These are phyloP conservation scores for Drosophila mauritiana DNA, from an alignment of 1,140 invertebrate species.

Conservation along the genomic window DNA sequence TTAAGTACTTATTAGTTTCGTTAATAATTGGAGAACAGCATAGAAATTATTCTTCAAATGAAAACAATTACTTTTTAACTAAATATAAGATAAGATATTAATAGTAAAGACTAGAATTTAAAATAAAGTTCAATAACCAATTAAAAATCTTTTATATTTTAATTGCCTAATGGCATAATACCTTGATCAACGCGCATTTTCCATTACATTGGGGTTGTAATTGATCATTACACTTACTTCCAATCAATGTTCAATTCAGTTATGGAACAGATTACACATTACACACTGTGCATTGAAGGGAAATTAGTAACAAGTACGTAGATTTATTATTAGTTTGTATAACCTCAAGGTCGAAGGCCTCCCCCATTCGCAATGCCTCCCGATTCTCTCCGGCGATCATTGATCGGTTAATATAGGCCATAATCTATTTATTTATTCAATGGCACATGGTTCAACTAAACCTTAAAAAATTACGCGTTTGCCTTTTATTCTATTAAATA, in stretches of 20 bases:
- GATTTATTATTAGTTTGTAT: slow-evolving; percentile 41
- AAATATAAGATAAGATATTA: too few species aligned
- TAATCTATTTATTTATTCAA: slow-evolving; percentile 32
- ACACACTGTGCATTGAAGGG: slow-evolving; percentile 6
- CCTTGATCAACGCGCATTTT: background rate
- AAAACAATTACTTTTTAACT: too few species aligned
- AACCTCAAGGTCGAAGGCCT: slow-evolving; percentile 33
- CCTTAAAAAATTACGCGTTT: slow-evolving; percentile 49
- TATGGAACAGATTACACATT: slow-evolving; percentile 21
- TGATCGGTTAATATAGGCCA: slow-evolving; percentile 21
- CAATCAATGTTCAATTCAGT: slow-evolving; percentile 27
- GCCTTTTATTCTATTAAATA: slow-evolving; percentile 35
- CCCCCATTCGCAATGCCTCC: background rate
- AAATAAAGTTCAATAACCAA: background rate
- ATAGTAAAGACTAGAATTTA: background rate
- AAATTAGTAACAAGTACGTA: slow-evolving; percentile 25
- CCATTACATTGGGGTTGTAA: slow-evolving; percentile 1
- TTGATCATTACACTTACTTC: slow-evolving; percentile 16
- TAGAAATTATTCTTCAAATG: too few species aligned
- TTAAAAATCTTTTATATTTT: background rate
- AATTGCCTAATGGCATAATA: background rate
- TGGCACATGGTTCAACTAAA: slow-evolving; percentile 18
- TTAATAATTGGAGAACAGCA: too few species aligned
- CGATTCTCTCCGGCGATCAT: slow-evolving; percentile 3
- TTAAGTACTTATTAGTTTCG: background rate